Evolutionary conservation across 2,113 vertebrate genomes (phyloP).

Genomic region (Alosa alosa): DNA sequence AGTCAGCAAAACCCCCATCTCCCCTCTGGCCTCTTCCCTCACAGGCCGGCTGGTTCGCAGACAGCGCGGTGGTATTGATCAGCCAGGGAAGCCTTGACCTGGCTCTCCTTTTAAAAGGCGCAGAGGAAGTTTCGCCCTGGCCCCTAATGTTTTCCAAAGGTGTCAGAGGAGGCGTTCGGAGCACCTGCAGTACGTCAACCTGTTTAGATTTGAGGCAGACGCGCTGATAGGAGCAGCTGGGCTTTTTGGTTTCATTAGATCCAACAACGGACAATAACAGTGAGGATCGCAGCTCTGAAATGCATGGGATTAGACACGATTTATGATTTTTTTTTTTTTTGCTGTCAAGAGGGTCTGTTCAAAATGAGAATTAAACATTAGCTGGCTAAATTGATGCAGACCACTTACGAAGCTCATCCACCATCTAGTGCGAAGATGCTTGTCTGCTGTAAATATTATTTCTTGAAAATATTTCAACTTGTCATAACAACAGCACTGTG

Average conservation of each 20-base stretch:
- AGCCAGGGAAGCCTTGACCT: constrained; percentile 75
- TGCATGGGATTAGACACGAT: constrained; percentile 64
- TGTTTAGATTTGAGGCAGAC: constrained; percentile 76
- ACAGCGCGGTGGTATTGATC: constrained; percentile 74
- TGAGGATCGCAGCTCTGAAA: constrained; percentile 62
- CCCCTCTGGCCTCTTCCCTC: neutral
- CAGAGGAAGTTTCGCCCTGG: constrained; percentile 77
- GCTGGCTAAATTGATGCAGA: constrained; percentile 65
- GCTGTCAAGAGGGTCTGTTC: constrained; percentile 57
- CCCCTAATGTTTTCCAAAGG: constrained; percentile 77
- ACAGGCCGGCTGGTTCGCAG: constrained; percentile 36
- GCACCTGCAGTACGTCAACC: constrained; percentile 83
- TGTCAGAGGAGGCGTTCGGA: constrained; percentile 68
- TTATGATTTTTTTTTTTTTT: constrained; percentile 57
- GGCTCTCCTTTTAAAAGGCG: constrained; percentile 71
- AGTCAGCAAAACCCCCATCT: constrained; percentile 52
- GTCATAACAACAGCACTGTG: constrained; percentile 71
- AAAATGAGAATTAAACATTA: constrained; percentile 67
- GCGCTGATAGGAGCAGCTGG: constrained; percentile 69
- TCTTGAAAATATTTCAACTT: constrained; percentile 68
- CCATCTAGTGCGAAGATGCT: constrained; percentile 66
- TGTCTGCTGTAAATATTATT: constrained; percentile 74
- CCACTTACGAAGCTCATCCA: constrained; percentile 69
- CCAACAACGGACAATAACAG: constrained; percentile 71
- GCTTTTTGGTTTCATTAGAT: constrained; percentile 58